phyloP scores from a whole-genome alignment of 2,797 vertebrate genomes.

The Calcarius lapponicus region DNA sequence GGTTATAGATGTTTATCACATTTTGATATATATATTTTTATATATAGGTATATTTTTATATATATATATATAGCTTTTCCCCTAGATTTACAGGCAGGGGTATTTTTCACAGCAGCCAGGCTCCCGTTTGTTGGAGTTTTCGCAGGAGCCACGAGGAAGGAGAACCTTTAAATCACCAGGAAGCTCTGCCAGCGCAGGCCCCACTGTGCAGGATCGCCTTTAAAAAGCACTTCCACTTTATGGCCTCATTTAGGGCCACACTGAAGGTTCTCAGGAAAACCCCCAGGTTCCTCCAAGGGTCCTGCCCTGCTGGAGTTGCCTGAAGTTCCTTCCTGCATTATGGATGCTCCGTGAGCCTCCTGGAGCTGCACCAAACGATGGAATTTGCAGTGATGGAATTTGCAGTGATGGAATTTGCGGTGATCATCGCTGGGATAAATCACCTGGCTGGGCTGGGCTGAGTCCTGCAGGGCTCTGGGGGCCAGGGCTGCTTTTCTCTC shows the following conservation, averaged over 20 bases:
- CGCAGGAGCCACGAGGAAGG: conserved; percentile 4
- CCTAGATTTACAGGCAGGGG: conserved; percentile 17
- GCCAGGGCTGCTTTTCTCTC: neutral
- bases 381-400: neutral
- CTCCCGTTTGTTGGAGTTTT: neutral
- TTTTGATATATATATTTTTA: neutral
- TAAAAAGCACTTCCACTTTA: conserved; percentile 77
- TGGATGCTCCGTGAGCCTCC: neutral
- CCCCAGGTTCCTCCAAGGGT: conserved; percentile 3
- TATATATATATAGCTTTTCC: neutral
- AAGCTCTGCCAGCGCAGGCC: conserved; percentile 30
- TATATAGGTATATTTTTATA: neutral
- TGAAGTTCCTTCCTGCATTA: conserved; percentile 10
- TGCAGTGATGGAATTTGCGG: neutral
- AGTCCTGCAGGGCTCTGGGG: neutral
- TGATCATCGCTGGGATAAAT: neutral
- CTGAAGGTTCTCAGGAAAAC: conserved; percentile 54
- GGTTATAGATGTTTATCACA: conserved; percentile 16
- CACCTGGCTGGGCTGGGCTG: neutral
- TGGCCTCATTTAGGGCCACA: conserved; percentile 70
- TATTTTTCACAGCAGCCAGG: neutral
- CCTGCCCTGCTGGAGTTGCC: conserved; percentile 16
- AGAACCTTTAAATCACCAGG: conserved; percentile 60
- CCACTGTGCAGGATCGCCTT: conserved; percentile 59
- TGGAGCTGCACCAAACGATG: conserved; percentile 43